Conservation (phyloP, 2,113 vertebrate genomes). For the Symphodus melops region DNA sequence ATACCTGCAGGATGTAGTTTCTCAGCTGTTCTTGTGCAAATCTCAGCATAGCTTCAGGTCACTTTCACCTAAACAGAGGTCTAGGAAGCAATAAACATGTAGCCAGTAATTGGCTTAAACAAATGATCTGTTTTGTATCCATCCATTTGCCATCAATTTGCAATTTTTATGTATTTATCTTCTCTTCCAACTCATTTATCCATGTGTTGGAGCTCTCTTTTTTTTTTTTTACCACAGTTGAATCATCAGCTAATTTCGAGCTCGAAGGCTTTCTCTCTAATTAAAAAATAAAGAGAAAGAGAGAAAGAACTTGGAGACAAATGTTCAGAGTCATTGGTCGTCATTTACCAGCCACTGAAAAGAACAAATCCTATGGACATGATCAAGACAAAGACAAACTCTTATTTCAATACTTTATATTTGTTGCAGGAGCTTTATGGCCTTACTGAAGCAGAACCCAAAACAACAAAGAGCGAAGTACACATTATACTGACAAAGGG, state of each 20-base stretch:
- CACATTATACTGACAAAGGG: neutral
- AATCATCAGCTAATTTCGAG: too few species aligned
- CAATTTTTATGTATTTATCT: neutral
- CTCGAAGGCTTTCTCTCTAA: too few species aligned
- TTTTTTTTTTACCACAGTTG: too few species aligned
- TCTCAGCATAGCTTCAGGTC: neutral
- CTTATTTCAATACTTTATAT: neutral
- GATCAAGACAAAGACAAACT: too few species aligned
- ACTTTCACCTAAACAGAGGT: too few species aligned
- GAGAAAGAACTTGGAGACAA: neutral
- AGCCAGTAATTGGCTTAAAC: neutral
- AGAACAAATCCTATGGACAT: neutral
- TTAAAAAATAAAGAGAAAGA: neutral
- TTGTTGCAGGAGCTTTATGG: neutral
- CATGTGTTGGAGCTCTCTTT: too few species aligned
- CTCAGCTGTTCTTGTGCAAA: too few species aligned
- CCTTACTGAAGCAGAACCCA: neutral
- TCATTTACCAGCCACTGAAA: too few species aligned
- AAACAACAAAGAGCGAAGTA: neutral
- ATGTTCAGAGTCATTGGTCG: neutral
- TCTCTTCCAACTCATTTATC: too few species aligned
- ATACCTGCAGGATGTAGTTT: too few species aligned
- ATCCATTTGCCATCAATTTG: neutral
- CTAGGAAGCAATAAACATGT: neutral
- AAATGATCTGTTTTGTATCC: neutral